Evolutionary conservation across 1,140 invertebrate genomes (phyloP).

Genomic region (Zaprionus taronus): DNA sequence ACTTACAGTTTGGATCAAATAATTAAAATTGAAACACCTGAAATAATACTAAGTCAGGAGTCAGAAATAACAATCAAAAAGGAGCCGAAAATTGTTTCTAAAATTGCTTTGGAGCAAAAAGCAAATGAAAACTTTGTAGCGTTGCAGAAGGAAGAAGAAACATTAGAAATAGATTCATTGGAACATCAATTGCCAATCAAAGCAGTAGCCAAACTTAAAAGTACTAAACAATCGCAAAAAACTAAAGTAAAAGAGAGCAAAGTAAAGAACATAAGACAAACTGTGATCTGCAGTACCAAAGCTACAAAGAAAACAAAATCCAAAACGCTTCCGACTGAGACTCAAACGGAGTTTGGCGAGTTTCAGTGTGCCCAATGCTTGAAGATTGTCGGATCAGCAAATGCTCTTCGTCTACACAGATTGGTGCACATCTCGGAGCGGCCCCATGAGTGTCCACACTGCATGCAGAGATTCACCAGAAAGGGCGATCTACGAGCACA

Average conservation of each 20-base stretch:
- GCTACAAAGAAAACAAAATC: background rate
- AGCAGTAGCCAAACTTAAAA: background rate
- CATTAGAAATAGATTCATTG: background rate
- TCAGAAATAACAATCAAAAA: background rate
- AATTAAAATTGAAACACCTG: background rate
- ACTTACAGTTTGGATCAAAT: background rate
- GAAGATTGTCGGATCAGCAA: background rate
- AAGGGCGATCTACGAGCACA: background rate
- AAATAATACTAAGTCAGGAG: background rate
- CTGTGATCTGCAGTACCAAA: background rate
- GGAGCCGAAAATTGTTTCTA: background rate
- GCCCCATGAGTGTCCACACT: slow-evolving; percentile 1
- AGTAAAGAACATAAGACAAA: background rate
- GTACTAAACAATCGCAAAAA: background rate
- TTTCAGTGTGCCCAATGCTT: background rate
- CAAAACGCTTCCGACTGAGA: background rate
- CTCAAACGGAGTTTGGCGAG: background rate
- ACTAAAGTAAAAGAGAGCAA: background rate
- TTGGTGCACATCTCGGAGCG: background rate
- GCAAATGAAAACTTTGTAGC: background rate
- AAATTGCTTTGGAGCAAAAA: background rate
- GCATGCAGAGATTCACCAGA: background rate
- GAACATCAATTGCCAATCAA: background rate
- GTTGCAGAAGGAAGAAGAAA: background rate
- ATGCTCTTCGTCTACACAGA: background rate